phyloP scores from a whole-genome alignment of 1,140 invertebrate genomes.

The Dolichoris vasculosae region DNA sequence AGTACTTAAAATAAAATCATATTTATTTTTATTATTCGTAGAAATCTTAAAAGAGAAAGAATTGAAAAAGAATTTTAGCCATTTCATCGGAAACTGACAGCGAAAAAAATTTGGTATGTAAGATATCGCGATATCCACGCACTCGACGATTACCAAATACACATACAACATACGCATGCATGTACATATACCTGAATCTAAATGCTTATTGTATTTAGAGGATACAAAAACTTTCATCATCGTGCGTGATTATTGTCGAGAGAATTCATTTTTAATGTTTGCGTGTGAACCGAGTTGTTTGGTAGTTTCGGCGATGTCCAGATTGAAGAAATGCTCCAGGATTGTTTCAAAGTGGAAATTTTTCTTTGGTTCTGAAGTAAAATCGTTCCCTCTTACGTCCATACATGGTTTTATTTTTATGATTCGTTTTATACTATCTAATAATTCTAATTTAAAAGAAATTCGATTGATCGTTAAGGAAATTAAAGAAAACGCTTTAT shows the following conservation, averaged over 20 bases:
- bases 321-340: not conserved
- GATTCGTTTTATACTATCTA: not conserved
- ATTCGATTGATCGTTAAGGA: not conserved
- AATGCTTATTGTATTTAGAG: not conserved
- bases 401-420: not conserved
- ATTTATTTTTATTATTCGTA: no score
- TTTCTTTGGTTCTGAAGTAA: not conserved
- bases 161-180: no score
- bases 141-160: no score
- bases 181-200: not conserved
- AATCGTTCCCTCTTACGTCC: not conserved
- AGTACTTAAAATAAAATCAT: no score
- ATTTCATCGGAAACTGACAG: not conserved
- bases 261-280: conserved; percentile 1
- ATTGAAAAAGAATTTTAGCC: no score
- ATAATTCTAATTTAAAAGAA: not conserved
- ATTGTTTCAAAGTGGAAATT: not conserved
- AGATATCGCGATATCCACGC: conserved; percentile 13
- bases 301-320: not conserved
- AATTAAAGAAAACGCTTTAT: not conserved
- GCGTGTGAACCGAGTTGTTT: conserved; percentile 3
- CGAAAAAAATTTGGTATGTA: conserved; percentile 19
- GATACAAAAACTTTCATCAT: conserved; percentile 24
- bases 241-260: conserved; percentile 24
- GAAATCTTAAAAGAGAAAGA: no score